Conservation (phyloP, 2,113 vertebrate species). For the Coregonus clupeaformis region DNA sequence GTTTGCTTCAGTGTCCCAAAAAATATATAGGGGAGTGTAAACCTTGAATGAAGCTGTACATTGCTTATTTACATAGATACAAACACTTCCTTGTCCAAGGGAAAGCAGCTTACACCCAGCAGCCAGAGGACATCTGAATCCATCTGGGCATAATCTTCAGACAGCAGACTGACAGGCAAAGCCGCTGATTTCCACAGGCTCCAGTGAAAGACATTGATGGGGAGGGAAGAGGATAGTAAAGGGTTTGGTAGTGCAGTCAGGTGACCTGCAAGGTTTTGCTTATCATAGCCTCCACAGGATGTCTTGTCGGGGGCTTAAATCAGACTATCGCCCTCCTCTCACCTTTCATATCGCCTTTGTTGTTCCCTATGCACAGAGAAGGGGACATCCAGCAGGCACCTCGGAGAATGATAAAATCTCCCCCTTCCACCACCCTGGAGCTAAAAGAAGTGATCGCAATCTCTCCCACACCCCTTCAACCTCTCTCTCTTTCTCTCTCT, state of each 20-base stretch:
- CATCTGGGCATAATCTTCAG: neutral
- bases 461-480: neutral
- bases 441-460: neutral
- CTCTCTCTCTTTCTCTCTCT: neutral
- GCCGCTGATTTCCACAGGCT: neutral
- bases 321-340: neutral
- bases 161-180: neutral
- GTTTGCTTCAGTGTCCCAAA: no score
- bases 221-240: neutral
- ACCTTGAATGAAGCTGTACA: neutral
- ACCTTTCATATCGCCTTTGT: neutral
- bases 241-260: neutral
- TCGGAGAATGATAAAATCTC: neutral
- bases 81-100: neutral
- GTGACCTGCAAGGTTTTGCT: slow-evolving; percentile 1
- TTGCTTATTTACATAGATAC: neutral
- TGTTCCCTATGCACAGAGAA: neutral
- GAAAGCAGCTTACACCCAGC: neutral
- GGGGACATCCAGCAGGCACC: neutral
- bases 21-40: neutral
- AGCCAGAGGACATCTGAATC: neutral
- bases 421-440: neutral
- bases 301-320: neutral
- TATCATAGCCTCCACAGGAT: neutral
- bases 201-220: slow-evolving; percentile 2